These are phyloP conservation scores for Tamias sibiricus DNA, from an alignment of 2,113 vertebrate species.

Conservation along the genomic window DNA sequence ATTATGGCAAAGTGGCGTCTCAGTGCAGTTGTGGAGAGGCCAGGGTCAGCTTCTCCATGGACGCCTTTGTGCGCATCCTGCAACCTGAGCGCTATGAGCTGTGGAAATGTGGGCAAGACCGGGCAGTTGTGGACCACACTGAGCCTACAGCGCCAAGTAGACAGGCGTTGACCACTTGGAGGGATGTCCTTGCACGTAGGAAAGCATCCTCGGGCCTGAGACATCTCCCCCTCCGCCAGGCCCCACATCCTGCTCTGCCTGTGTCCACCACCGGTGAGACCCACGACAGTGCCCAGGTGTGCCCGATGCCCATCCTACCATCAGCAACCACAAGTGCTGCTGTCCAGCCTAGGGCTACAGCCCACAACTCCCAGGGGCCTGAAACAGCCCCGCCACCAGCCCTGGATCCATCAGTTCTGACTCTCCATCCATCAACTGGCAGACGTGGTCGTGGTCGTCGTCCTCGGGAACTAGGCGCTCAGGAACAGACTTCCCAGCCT, in stretches of 20 bases:
- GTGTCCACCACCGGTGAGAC: background rate
- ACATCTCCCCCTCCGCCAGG: background rate
- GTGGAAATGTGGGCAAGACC: constrained; percentile 38
- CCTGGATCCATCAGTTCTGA: background rate
- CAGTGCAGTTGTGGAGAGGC: constrained; percentile 76
- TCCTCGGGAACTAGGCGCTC: background rate
- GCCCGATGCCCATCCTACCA: too few species aligned
- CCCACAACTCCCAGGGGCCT: background rate
- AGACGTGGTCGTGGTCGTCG: background rate
- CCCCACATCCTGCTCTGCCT: background rate
- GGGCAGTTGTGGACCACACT: background rate
- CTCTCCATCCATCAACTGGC: background rate
- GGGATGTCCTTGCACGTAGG: too few species aligned
- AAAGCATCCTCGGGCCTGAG: too few species aligned
- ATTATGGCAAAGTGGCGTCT: constrained; percentile 65
- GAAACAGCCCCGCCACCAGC: rapidly evolving
- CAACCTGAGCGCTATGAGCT: constrained; percentile 55
- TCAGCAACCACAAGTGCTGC: too few species aligned
- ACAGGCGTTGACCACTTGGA: too few species aligned
- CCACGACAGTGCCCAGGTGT: rapidly evolving
- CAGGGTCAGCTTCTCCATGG: constrained; percentile 64
- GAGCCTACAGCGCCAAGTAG: background rate
- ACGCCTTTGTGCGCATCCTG: constrained; percentile 53
- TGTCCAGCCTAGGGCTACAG: rapidly evolving
- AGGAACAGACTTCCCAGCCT: background rate